Conservation (phyloP, 2,113 vertebrate genomes). For the Paedocypris sp. region DNA sequence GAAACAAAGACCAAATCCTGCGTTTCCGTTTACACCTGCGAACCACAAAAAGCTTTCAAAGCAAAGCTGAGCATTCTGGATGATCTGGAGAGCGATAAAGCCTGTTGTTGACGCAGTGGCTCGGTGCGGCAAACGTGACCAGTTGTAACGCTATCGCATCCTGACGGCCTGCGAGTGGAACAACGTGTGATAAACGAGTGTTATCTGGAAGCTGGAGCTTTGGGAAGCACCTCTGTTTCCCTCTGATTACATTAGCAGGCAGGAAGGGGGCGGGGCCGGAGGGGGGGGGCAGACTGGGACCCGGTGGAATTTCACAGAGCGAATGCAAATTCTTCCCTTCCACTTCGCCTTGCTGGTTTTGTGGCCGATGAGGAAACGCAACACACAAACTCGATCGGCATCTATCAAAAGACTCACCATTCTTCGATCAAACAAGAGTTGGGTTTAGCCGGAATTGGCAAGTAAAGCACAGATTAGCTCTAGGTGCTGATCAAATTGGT, state of each 20-base stretch:
- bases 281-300: slow-evolving; percentile 42
- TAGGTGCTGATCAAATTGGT: too few relatives aligned
- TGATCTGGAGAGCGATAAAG: too few relatives aligned
- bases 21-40: too few relatives aligned
- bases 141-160: slow-evolving; percentile 1
- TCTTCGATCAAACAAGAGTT: too few relatives aligned
- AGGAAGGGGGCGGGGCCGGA: too few relatives aligned
- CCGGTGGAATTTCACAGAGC: slow-evolving; percentile 53
- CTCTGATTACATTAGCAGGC: slow-evolving; percentile 55
- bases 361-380: neutral
- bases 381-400: slow-evolving; percentile 13
- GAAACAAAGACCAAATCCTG: too few relatives aligned
- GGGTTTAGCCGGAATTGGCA: too few relatives aligned
- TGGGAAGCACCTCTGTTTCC: slow-evolving; percentile 60
- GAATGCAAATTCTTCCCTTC: slow-evolving; percentile 38
- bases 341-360: neutral
- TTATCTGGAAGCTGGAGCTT: slow-evolving; percentile 57
- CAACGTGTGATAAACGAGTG: slow-evolving; percentile 60
- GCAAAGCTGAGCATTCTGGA: too few relatives aligned
- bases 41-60: too few relatives aligned
- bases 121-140: slow-evolving; percentile 11
- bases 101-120: neutral
- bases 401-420: neutral
- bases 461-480: too few relatives aligned
- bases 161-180: slow-evolving; percentile 40